Base-by-base conservation (phyloP, 2,113 vertebrate species). In the Corythornis madagascariensis region DNA sequence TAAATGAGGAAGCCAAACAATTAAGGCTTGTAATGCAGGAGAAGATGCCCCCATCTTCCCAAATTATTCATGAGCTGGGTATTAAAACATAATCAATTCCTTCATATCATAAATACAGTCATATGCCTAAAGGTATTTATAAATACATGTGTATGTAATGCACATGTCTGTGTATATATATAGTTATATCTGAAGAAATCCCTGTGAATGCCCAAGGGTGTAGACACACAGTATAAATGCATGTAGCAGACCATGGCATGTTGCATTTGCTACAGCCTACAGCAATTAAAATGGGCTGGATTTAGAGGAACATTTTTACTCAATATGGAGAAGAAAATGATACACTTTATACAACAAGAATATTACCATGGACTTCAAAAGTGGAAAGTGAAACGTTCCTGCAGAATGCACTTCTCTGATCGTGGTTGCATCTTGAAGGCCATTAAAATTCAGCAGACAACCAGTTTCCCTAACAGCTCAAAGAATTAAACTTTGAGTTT, bases 11-110 rank as follows among this genome's bases (percentile, higher is more conserved):
- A 96, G 81, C 29, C 77, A 79, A 52, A 73, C 87, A 79, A 50
- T 76, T 93, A 84, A 82, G 65, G 67, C 55, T 95, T 70, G 89
- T 82, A 76, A 74, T 73, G 61, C 53, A 90, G 60, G 42, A 86
- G 33, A 71, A 97, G 93, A 90, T 81, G 69, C 76, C 83, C 90
- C 64, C 38, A 28, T 81, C 67, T 71, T 79, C 25, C 11, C 64
- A 88, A 86, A 94, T 88, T 93, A 72, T 93, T 89, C 35, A 96
- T 94, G 82, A 95, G 82, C 29, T 91, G 85, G 25, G 87, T 95
- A 82, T 95, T 89, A 94, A 89, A 96, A 89, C 31, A 17, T 72
- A 78, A 94, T 71, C 71, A 86, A 81, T 67, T 43, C 2, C 92
- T 96, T 94, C 96, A 60, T 60, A 78, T 88, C 64, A 89, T 82